These are phyloP conservation scores for Phymatocera aterrima DNA, from an alignment of 2,888 invertebrate species.

Conservation along the genomic window DNA sequence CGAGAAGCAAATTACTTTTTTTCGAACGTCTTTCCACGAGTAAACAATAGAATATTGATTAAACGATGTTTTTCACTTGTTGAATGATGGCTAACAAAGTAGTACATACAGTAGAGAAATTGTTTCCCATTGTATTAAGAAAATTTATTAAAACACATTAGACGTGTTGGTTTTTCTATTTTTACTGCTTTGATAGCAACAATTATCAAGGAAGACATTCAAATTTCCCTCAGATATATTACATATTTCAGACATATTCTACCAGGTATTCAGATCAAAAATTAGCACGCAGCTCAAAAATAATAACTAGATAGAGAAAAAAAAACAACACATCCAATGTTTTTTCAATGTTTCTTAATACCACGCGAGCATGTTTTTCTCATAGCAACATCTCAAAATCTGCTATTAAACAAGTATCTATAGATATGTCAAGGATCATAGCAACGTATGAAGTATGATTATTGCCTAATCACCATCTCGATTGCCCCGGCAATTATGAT, in stretches of 20 bases:
- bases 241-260: slow-evolving; percentile 29
- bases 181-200: background rate
- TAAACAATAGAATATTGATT: slow-evolving; percentile 27
- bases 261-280: slow-evolving; percentile 43
- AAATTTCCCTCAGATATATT: slow-evolving; percentile 7
- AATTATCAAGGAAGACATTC: slow-evolving; percentile 39
- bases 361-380: background rate
- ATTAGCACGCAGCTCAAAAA: slow-evolving; percentile 12
- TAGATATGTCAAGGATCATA: slow-evolving; percentile 35
- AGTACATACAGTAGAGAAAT: slow-evolving; percentile 25
- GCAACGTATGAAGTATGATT: slow-evolving; percentile 9
- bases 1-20: slow-evolving; percentile 21
- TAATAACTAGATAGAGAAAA: background rate
- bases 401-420: slow-evolving; percentile 42
- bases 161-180: background rate
- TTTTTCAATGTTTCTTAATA: slow-evolving; percentile 15
- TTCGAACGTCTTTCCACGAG: slow-evolving; percentile 9
- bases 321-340: background rate
- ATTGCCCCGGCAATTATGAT: slow-evolving; percentile 9
- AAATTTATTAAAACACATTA: background rate
- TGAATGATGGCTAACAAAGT: slow-evolving; percentile 22
- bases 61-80: slow-evolving; percentile 20
- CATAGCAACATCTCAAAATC: slow-evolving; percentile 26
- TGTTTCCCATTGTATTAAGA: slow-evolving; percentile 14
- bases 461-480: background rate